Percentiles rank a stretch among this genome's conserved stretches.
phyloP scores from a whole-genome alignment of 2,113 vertebrate species.

The Phyllopteryx taeniolatus region DNA sequence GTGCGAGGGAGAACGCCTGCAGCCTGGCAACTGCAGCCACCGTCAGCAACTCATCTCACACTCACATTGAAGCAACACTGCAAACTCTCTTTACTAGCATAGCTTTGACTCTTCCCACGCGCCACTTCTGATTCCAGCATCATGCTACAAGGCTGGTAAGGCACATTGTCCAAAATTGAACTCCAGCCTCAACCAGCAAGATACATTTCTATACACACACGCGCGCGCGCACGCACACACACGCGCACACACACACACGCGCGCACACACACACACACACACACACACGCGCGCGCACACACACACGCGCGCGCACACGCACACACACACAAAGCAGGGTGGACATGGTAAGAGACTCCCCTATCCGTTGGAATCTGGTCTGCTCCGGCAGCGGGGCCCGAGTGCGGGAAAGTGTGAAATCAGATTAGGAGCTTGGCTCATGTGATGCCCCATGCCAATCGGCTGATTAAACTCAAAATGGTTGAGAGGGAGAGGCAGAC shows the following conservation, averaged over 20 bases:
- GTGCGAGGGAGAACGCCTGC: constrained; percentile 26
- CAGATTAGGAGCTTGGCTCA: constrained; percentile 72
- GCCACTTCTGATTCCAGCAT: not conserved
- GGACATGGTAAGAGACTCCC: not conserved
- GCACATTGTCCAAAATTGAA: constrained; percentile 11
- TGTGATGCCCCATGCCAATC: constrained; percentile 69
- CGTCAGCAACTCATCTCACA: constrained; percentile 17
- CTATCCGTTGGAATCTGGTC: constrained; percentile 47
- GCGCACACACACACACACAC: not conserved
- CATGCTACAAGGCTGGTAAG: not conserved
- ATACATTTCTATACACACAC: constrained; percentile 22
- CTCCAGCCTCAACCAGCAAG: constrained; percentile 39
- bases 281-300: not conserved
- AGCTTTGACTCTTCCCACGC: not conserved
- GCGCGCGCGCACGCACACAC: not conserved
- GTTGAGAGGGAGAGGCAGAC: constrained; percentile 29
- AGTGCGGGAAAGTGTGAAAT: constrained; percentile 74
- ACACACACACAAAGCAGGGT: not conserved
- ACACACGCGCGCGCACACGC: not conserved
- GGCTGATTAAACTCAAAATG: constrained; percentile 71
- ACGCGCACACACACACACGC: not conserved
- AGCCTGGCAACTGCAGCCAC: constrained; percentile 43
- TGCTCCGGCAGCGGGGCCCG: constrained; percentile 45
- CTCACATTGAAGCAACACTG: not conserved
- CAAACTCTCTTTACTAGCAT: not conserved